phyloP scores from a whole-genome alignment of 2,113 vertebrate species.

The Campylorhamphus procurvoides region DNA sequence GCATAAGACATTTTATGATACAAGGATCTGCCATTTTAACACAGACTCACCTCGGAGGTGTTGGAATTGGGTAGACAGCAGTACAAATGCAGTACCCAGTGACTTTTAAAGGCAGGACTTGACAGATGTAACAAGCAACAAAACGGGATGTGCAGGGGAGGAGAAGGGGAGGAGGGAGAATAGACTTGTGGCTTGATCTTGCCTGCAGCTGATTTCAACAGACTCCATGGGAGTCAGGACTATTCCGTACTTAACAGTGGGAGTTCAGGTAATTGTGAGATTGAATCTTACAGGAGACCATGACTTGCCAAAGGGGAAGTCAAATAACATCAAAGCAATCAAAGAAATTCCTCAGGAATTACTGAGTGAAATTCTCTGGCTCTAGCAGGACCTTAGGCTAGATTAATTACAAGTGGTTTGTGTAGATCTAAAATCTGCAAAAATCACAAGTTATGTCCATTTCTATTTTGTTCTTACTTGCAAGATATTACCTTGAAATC shows the following conservation, averaged over 20 bases:
- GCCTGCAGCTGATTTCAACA: slow-evolving; percentile 36
- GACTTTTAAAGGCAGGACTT: neutral
- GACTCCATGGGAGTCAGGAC: slow-evolving; percentile 22
- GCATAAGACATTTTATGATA: neutral
- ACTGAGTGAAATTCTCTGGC: slow-evolving; percentile 1
- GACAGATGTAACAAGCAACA: neutral
- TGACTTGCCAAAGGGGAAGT: slow-evolving; percentile 30
- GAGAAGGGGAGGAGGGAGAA: neutral
- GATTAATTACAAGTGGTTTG: neutral
- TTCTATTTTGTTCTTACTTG: neutral
- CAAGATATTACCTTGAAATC: neutral
- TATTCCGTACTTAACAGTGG: neutral
- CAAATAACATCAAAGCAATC: slow-evolving; percentile 58
- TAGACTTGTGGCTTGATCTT: neutral
- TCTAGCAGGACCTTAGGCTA: neutral
- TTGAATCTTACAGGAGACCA: slow-evolving; percentile 18
- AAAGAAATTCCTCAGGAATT: slow-evolving; percentile 48
- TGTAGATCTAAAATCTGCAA: neutral
- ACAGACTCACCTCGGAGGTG: neutral
- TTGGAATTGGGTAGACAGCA: neutral
- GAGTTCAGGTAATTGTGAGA: slow-evolving; percentile 53
- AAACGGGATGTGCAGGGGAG: slow-evolving; percentile 18
- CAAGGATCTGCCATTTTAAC: neutral
- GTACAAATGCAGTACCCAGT: neutral
- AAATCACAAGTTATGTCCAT: neutral